Conservation (phyloP, 2,888 invertebrate species). For the Clusia tigrina region DNA sequence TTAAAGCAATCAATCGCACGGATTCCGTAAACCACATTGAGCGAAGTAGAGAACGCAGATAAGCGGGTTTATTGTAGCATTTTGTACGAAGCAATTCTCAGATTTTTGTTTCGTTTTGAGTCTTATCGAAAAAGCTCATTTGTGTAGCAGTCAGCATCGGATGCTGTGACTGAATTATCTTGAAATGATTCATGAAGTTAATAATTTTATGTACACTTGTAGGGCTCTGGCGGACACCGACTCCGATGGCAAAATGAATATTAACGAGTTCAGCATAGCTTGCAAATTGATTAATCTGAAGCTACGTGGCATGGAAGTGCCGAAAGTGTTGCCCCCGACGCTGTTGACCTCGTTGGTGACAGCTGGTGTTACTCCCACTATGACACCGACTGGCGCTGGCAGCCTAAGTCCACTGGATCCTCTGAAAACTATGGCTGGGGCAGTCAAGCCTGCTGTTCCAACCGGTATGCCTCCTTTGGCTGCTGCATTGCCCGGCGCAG, state of each 20-base stretch:
- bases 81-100: too few relatives aligned
- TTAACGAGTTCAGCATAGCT: conserved; percentile 96
- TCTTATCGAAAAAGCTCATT: too few relatives aligned
- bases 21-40: too few relatives aligned
- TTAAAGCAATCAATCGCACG: too few relatives aligned
- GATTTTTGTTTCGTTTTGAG: too few relatives aligned
- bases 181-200: too few relatives aligned
- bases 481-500: conserved; percentile 31
- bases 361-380: conserved; percentile 64
- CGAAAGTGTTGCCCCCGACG: conserved; percentile 82
- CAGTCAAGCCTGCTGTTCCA: conserved; percentile 29
- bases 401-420: conserved; percentile 60
- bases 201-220: conserved; percentile 45
- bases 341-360: conserved; percentile 74
- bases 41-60: too few relatives aligned
- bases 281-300: conserved; percentile 96
- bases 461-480: conserved; percentile 28
- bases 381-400: conserved; percentile 59
- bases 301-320: conserved; percentile 89
- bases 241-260: conserved; percentile 95
- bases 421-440: conserved; percentile 46
- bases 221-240: conserved; percentile 93
- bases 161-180: too few relatives aligned
- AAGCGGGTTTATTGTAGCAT: too few relatives aligned
- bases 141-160: too few relatives aligned